phyloP scores from a whole-genome alignment of 2,113 vertebrate species.

The Oostethus manadensis region DNA sequence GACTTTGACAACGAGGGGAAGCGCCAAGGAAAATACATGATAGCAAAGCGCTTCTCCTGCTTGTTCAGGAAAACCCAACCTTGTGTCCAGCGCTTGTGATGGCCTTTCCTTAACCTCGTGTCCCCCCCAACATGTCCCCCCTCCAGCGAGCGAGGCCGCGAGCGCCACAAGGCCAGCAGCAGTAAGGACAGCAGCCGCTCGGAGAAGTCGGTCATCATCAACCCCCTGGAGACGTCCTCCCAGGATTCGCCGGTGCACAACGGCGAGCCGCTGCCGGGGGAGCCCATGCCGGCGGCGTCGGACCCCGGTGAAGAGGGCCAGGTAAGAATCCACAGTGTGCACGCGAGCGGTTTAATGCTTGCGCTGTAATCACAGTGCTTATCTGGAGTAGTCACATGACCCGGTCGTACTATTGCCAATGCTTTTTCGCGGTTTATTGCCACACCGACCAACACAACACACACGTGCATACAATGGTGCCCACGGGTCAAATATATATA shows the following conservation, averaged over 20 bases:
- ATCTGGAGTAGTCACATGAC: conserved; percentile 16
- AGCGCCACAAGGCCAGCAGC: conserved; percentile 83
- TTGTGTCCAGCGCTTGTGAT: too few relatives aligned
- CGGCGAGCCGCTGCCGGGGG: conserved; percentile 78
- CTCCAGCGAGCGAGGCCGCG: conserved; percentile 78
- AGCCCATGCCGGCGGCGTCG: conserved; percentile 68
- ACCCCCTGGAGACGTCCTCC: conserved; percentile 75
- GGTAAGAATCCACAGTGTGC: conserved; percentile 57
- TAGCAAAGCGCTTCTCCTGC: too few relatives aligned
- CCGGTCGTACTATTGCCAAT: background rate
- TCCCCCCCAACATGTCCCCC: background rate
- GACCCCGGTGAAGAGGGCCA: conserved; percentile 75
- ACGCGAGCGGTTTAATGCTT: too few relatives aligned
- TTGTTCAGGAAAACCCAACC: too few relatives aligned
- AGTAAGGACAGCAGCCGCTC: conserved; percentile 83
- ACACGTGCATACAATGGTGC: conserved; percentile 30
- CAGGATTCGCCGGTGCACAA: conserved; percentile 64
- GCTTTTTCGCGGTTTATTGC: background rate
- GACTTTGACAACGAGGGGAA: too few relatives aligned
- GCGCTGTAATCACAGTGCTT: conserved; percentile 9
- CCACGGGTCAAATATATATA: conserved; percentile 25
- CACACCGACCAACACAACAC: conserved; percentile 8
- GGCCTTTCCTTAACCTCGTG: background rate
- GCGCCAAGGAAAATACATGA: too few relatives aligned
- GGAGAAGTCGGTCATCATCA: conserved; percentile 86